Evolutionary conservation across 2,888 invertebrate species (phyloP), one percentile per base, ranked within the genome.

Genomic region (Platycheirus albimanus): DNA sequence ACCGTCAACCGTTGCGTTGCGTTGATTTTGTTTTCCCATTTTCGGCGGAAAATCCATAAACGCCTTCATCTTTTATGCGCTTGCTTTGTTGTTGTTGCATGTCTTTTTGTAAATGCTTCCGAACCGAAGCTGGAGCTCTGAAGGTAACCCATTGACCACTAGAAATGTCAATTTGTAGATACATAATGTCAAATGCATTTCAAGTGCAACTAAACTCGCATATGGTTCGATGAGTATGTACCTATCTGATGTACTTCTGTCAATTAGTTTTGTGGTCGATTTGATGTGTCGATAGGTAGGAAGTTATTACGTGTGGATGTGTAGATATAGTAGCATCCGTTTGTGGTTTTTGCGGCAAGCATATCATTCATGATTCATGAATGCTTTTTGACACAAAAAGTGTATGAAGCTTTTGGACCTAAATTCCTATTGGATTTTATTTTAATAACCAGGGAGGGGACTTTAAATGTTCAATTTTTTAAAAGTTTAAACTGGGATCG

Each of bases 131-230:
- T n/a, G n/a, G n/a, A n/a, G n/a, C n/a, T n/a, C n/a, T 74, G 49
- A 58, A 45, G 69, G 67, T 52, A 76, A 76, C 75, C 69, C 69
- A 76, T 52, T 76, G 75, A 76, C 75, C 75, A 52, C 36, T 61
- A 43, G 33, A n/a, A n/a, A 61, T 61, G 67, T 61, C 58, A 63
- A 61, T 54, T 70, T 43, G n/a, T n/a, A n/a, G 19, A 19, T 41
- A 24, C 30, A 63, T 15, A 61, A 43, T 63, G 61, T 3, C 36
- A 41, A n/a, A n/a, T n/a, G n/a, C 54, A 56, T 64, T 71, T 63
- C 43, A 69, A 76, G 49, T 78, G 71, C 49, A 72, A 19, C 28
- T 7, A 61, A 10, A 20, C 51, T 52, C 58, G 17, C 78, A 58
- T 61, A 78, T 71, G 70, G 36, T 58, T 58, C 41, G 41, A 58